A percentile compares a stretch with the other conserved stretches of the same genome.
These are phyloP conservation scores for Choristoneura fumiferana DNA, from an alignment of 1,140 invertebrate species.

Conservation along the genomic window DNA sequence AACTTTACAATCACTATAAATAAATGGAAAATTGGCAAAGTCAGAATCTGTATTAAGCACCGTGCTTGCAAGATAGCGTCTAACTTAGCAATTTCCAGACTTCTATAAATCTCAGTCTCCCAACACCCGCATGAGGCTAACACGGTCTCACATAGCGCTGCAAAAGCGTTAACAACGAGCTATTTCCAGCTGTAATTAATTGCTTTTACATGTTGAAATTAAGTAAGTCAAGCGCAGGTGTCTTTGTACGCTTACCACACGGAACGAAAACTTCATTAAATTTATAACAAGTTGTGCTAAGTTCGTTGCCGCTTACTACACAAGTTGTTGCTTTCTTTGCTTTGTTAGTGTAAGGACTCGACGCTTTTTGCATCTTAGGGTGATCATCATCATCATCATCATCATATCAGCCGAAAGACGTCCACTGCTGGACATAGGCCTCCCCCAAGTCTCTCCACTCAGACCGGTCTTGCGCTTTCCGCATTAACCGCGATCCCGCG, in stretches of 20 bases:
- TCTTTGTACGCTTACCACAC: slow-evolving; percentile 6
- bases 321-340: too few species aligned
- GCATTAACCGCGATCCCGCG: too few species aligned
- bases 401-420: too few species aligned
- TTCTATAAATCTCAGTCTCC: slow-evolving; percentile 14
- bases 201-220: slow-evolving; percentile 14
- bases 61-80: neutral
- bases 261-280: slow-evolving; percentile 17
- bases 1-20: too few species aligned
- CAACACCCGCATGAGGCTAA: slow-evolving; percentile 7
- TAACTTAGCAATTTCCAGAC: slow-evolving; percentile 1
- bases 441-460: too few species aligned
- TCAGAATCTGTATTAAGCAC: too few species aligned
- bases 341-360: too few species aligned
- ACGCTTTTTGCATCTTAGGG: too few species aligned
- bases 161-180: slow-evolving; percentile 14
- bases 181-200: slow-evolving; percentile 12
- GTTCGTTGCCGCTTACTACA: neutral
- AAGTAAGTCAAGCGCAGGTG: slow-evolving; percentile 17
- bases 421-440: too few species aligned
- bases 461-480: too few species aligned
- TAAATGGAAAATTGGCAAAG: too few species aligned
- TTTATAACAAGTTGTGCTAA: slow-evolving; percentile 1
- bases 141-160: neutral
- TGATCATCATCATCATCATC: too few species aligned